Evolutionary conservation across 92 coral and sea anemone species (phyloP).

Genomic region (Desmophyllum pertusum): DNA sequence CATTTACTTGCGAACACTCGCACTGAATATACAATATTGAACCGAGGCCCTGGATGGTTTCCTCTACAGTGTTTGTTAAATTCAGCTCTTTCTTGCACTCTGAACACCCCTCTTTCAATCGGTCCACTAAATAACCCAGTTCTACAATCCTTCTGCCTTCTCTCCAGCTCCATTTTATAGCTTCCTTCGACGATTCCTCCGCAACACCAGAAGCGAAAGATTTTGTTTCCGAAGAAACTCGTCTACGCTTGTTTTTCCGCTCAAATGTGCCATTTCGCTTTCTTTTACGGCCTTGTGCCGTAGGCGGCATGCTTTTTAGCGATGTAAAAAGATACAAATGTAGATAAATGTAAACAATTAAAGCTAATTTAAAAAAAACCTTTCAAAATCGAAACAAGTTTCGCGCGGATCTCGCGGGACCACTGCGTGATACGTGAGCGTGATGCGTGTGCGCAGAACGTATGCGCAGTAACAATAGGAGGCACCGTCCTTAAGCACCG

Average conservation of each 20-base stretch:
- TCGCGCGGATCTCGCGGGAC: not conserved
- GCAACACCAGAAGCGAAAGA: too few relatives aligned
- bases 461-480: not conserved
- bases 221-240: slow-evolving; percentile 10
- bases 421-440: too few relatives aligned
- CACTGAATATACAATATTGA: not conserved
- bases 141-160: slow-evolving; percentile 62
- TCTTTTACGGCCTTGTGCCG: not conserved
- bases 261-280: slow-evolving; percentile 9
- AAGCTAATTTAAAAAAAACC: too few relatives aligned
- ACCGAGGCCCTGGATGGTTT: not conserved
- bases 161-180: slow-evolving; percentile 37
- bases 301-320: not conserved
- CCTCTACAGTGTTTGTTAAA: slow-evolving; percentile 1
- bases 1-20: slow-evolving; percentile 1
- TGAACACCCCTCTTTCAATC: slow-evolving; percentile 42
- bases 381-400: too few relatives aligned
- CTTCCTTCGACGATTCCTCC: not conserved
- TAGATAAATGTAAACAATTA: not conserved
- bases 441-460: not conserved
- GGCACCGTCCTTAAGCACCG: not conserved
- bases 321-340: not conserved
- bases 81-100: slow-evolving; percentile 27
- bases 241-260: not conserved
- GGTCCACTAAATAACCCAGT: slow-evolving; percentile 46